Conservation (phyloP, 2,888 invertebrate species). For the Ferdinandea cuprea region DNA sequence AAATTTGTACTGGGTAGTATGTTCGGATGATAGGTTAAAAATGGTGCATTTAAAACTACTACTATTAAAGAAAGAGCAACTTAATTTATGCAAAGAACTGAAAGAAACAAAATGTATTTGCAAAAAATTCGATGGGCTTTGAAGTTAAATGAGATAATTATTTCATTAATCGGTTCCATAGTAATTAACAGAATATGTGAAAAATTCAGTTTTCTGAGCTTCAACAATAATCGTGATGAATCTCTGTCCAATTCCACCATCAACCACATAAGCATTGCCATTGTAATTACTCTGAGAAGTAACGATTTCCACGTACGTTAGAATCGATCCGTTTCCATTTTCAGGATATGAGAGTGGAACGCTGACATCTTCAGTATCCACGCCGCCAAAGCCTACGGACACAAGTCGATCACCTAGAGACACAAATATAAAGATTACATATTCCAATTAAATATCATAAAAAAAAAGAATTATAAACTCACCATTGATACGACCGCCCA, state of each 20-base stretch:
- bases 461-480: slow-evolving; percentile 55
- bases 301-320: slow-evolving; percentile 79
- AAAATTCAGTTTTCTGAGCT: slow-evolving; percentile 79
- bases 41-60: no score
- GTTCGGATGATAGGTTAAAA: no score
- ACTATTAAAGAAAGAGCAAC: no score
- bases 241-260: slow-evolving; percentile 81
- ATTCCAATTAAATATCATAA: background rate
- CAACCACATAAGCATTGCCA: slow-evolving; percentile 81
- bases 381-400: slow-evolving; percentile 78
- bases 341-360: slow-evolving; percentile 80
- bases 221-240: slow-evolving; percentile 80
- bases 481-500: slow-evolving; percentile 79
- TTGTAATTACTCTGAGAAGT: slow-evolving; percentile 78
- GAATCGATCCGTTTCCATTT: slow-evolving; percentile 77
- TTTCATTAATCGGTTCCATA: slow-evolving; percentile 78
- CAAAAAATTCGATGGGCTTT: background rate
- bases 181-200: slow-evolving; percentile 79
- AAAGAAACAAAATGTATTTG: no score
- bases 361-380: slow-evolving; percentile 77
- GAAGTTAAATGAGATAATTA: no score
- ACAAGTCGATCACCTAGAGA: slow-evolving; percentile 79
- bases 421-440: background rate
- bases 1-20: no score
- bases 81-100: no score